Conservation (phyloP, 2,797 vertebrate species). For the Pempheris klunzingeri region DNA sequence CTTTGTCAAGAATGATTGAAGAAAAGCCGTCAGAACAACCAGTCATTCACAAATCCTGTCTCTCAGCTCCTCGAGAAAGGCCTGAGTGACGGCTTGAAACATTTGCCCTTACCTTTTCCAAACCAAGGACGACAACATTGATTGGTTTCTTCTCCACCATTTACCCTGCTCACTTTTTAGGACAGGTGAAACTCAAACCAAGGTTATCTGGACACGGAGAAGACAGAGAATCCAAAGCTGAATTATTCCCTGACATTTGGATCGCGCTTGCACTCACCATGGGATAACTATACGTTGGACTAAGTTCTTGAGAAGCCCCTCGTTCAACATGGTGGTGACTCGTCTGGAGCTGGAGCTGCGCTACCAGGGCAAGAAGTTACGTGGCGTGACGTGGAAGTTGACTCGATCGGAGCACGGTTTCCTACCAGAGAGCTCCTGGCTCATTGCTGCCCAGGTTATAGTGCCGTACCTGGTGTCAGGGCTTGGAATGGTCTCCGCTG, state of each 20-base stretch:
- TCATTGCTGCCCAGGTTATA: slow-evolving; percentile 87
- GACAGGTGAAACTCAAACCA: background rate
- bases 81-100: slow-evolving; percentile 2
- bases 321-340: slow-evolving; percentile 90
- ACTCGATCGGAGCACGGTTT: slow-evolving; percentile 88
- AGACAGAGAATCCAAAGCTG: background rate
- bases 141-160: slow-evolving; percentile 10
- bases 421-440: slow-evolving; percentile 89
- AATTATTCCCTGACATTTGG: background rate
- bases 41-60: slow-evolving; percentile 8
- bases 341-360: slow-evolving; percentile 91
- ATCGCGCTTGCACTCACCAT: slow-evolving; percentile 27
- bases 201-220: slow-evolving; percentile 20
- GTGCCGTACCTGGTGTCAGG: slow-evolving; percentile 91
- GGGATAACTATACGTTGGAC: slow-evolving; percentile 36
- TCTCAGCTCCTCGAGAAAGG: slow-evolving; percentile 15
- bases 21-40: background rate
- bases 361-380: slow-evolving; percentile 91
- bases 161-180: background rate
- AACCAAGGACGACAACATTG: slow-evolving; percentile 33
- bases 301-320: slow-evolving; percentile 12
- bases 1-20: background rate
- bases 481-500: slow-evolving; percentile 91
- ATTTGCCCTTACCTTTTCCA: slow-evolving; percentile 21
- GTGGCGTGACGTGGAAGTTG: slow-evolving; percentile 92